Percentiles rank a stretch among this genome's conserved stretches.
Evolutionary conservation across 2,888 invertebrate genomes (phyloP).

Genomic region (Andrena trimmerana): DNA sequence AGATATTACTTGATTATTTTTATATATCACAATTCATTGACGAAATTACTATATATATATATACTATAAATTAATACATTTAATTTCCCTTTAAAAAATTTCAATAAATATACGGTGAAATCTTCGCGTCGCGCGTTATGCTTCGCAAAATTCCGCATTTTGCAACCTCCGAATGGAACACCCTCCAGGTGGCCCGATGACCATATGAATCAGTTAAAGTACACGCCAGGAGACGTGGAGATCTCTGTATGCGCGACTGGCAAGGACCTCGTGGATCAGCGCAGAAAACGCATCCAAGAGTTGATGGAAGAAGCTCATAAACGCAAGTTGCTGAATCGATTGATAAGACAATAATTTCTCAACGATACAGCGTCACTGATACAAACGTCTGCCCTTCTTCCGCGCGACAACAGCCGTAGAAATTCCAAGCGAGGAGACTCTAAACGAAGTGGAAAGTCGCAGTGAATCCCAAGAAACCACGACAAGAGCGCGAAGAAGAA

Average conservation of each 20-base stretch:
- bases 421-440: neutral
- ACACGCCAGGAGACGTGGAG: slow-evolving; percentile 89
- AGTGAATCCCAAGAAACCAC: neutral
- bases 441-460: neutral
- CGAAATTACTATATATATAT: no score
- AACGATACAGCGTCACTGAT: neutral
- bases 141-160: no score
- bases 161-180: neutral
- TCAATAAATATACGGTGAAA: no score
- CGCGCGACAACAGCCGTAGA: neutral
- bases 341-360: neutral
- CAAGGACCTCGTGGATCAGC: slow-evolving; percentile 80
- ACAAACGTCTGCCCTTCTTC: neutral
- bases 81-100: no score
- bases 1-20: no score
- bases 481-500: slow-evolving; percentile 41
- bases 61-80: no score
- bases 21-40: no score
- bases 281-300: slow-evolving; percentile 76
- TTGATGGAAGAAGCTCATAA: slow-evolving; percentile 69
- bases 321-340: slow-evolving; percentile 58
- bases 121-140: no score
- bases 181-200: slow-evolving; percentile 90
- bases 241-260: slow-evolving; percentile 89
- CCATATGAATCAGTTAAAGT: slow-evolving; percentile 89